phyloP scores from a whole-genome alignment of 2,113 vertebrate species.

The Entomyzon cyanotis region DNA sequence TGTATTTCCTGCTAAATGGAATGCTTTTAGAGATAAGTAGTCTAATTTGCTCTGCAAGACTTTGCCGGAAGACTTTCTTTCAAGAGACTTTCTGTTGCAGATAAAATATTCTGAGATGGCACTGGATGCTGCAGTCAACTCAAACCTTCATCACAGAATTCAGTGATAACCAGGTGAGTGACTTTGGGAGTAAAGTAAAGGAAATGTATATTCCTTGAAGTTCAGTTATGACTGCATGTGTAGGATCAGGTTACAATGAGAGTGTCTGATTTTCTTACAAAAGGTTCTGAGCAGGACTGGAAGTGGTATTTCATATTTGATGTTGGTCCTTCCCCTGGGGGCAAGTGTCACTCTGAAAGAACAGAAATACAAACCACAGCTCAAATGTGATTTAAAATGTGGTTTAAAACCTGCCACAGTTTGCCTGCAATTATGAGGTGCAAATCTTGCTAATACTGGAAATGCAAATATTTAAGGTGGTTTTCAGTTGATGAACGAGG shows the following conservation, averaged over 20 bases:
- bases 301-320: not conserved
- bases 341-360: not conserved
- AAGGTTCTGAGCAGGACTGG: not conserved
- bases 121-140: not conserved
- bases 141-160: not conserved
- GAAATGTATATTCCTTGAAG: not conserved
- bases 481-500: not conserved
- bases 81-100: not conserved
- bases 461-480: not conserved
- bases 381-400: not conserved
- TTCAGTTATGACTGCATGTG: not conserved
- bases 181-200: not conserved
- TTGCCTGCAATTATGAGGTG: not conserved
- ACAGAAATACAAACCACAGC: not conserved
- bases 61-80: not conserved
- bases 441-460: not conserved
- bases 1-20: not conserved
- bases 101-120: not conserved
- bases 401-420: not conserved
- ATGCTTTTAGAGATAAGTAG: slow-evolving; percentile 8
- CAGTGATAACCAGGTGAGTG: not conserved
- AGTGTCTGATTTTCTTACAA: not conserved
- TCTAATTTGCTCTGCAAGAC: not conserved
- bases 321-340: not conserved
- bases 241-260: not conserved